Percentiles rank a stretch among this genome's conserved stretches.
phyloP scores from a whole-genome alignment of 2,113 vertebrate species.

The Sclerurus mexicanus region DNA sequence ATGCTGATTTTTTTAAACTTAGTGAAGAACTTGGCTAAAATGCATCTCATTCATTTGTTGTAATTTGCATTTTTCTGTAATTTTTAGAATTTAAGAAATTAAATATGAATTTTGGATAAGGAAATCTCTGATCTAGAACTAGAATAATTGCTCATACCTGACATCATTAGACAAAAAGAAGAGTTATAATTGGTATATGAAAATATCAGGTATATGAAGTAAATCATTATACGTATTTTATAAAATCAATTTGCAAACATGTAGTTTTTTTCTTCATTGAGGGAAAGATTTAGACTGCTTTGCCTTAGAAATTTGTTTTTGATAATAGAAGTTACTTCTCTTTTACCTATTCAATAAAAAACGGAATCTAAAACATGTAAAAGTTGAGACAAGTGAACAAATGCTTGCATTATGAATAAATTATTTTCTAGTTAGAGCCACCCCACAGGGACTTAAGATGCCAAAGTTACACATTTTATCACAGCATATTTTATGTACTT shows the following conservation, averaged over 20 bases:
- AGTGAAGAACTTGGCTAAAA: not conserved
- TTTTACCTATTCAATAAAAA: not conserved
- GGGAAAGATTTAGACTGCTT: not conserved
- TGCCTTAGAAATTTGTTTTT: not conserved
- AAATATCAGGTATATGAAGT: not conserved
- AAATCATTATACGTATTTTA: not conserved
- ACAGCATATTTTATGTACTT: not conserved
- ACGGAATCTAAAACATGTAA: not conserved
- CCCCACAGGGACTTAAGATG: not conserved
- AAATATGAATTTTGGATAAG: not conserved
- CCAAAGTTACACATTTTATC: not conserved
- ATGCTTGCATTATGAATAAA: rapidly evolving
- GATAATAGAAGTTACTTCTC: not conserved
- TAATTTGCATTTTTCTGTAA: not conserved
- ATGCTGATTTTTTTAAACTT: not conserved
- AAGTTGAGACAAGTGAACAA: not conserved
- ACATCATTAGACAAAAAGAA: not conserved
- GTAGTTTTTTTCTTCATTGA: not conserved
- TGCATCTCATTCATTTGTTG: not conserved
- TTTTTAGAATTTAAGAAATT: not conserved
- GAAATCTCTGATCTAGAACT: not conserved
- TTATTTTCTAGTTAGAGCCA: not conserved
- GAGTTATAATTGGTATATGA: not conserved
- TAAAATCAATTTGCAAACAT: not conserved
- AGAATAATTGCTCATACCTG: not conserved